Conservation (phyloP, 2,113 vertebrate genomes). For the Nanger granti region DNA sequence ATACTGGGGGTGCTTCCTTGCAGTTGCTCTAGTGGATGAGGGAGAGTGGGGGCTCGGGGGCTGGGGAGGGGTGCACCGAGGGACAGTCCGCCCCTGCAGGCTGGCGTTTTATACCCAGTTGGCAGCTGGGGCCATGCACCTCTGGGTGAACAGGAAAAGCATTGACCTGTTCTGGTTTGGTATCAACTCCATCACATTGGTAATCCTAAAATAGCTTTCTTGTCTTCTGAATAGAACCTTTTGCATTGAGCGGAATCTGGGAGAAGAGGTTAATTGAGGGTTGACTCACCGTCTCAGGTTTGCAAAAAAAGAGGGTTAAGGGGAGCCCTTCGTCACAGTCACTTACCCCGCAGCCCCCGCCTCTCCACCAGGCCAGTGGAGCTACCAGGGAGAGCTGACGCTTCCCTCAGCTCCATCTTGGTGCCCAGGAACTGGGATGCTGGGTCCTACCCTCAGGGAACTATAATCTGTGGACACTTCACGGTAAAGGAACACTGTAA, state of each 20-base stretch:
- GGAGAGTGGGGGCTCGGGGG: accelerated
- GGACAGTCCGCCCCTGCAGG: background rate
- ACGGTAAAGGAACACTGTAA: accelerated
- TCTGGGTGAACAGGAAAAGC: background rate
- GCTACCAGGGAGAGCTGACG: background rate
- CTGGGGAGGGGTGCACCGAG: accelerated
- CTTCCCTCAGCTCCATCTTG: background rate
- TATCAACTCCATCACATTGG: background rate
- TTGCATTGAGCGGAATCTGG: background rate
- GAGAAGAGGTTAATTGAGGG: constrained; percentile 53
- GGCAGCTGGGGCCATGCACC: background rate
- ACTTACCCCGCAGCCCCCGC: background rate
- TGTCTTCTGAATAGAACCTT: background rate
- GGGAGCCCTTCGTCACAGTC: background rate
- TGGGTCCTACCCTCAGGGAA: background rate
- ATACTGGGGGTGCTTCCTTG: background rate
- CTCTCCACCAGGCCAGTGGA: background rate
- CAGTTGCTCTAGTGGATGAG: background rate
- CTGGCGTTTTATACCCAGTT: background rate
- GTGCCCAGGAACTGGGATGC: accelerated
- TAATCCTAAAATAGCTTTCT: constrained; percentile 8
- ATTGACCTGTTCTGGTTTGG: background rate
- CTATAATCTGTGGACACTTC: accelerated
- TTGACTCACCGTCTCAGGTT: constrained; percentile 29
- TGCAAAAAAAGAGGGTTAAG: constrained; percentile 22